These are phyloP conservation scores for Umimayanthus kanabou DNA, from an alignment of 92 coral and sea anemone species.

Conservation along the genomic window DNA sequence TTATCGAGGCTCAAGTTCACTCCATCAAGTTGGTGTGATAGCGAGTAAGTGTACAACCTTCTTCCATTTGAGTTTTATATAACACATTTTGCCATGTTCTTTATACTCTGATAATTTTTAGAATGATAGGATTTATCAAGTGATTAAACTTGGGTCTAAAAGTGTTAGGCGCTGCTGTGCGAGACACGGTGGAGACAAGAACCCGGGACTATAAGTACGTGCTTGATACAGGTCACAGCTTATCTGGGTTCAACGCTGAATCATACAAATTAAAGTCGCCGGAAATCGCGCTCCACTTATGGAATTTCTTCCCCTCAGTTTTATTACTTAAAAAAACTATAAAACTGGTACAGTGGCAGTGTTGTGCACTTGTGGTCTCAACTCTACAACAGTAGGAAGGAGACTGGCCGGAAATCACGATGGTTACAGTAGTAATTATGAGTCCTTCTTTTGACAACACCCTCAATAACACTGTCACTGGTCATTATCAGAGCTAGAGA, in stretches of 20 bases:
- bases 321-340: background rate
- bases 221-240: background rate
- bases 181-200: slow-evolving; percentile 22
- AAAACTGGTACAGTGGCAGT: background rate
- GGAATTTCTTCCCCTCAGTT: background rate
- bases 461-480: background rate
- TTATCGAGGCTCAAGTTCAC: slow-evolving; percentile 6
- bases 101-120: background rate
- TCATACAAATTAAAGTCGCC: background rate
- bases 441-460: slow-evolving; percentile 20
- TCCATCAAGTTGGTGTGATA: slow-evolving; percentile 9
- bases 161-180: slow-evolving; percentile 29
- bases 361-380: background rate
- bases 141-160: slow-evolving; percentile 11
- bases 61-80: background rate
- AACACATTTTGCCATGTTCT: background rate
- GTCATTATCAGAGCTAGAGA: background rate
- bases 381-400: background rate
- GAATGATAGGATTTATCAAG: slow-evolving; percentile 25
- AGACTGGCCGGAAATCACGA: slow-evolving; percentile 33
- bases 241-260: background rate
- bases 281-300: slow-evolving; percentile 4
- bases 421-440: slow-evolving; percentile 22
- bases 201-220: slow-evolving; percentile 22
- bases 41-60: background rate